A percentile compares a stretch with the other conserved stretches of the same genome.
Conservation (phyloP, 2,888 invertebrate species). For the Auanema freiburgensis region DNA sequence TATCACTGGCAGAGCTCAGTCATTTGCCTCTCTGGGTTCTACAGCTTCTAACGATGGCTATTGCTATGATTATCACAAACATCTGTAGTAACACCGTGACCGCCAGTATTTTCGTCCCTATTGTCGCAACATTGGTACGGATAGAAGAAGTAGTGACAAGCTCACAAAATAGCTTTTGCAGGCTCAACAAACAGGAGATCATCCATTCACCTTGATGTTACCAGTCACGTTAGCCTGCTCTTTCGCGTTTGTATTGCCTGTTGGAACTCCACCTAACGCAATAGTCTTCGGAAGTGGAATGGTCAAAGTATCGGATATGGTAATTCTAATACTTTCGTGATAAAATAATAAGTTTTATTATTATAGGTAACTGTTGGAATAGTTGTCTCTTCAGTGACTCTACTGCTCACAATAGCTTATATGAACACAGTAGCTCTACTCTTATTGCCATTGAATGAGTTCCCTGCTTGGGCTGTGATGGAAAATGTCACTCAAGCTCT, state of each 20-base stretch:
- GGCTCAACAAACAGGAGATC: slow-evolving; percentile 51
- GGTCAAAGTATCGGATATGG: slow-evolving; percentile 54
- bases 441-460: slow-evolving; percentile 30
- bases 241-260: slow-evolving; percentile 68
- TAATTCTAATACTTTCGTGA: slow-evolving; percentile 24
- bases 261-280: slow-evolving; percentile 89
- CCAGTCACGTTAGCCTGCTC: slow-evolving; percentile 72
- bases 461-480: slow-evolving; percentile 31
- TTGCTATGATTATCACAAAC: slow-evolving; percentile 83
- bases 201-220: slow-evolving; percentile 48
- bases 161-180: slow-evolving; percentile 16
- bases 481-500: slow-evolving; percentile 12
- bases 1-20: slow-evolving; percentile 74
- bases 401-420: slow-evolving; percentile 37
- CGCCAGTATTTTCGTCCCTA: slow-evolving; percentile 83
- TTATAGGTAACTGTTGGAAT: slow-evolving; percentile 43
- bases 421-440: slow-evolving; percentile 41
- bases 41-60: slow-evolving; percentile 75
- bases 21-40: slow-evolving; percentile 74
- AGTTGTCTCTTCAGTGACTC: slow-evolving; percentile 34
- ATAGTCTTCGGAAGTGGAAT: slow-evolving; percentile 70
- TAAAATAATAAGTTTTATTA: neutral
- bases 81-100: slow-evolving; percentile 82
- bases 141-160: too few species aligned
- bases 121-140: slow-evolving; percentile 71